Evolutionary conservation across 2,113 vertebrate species (phyloP).

Genomic region (Romanogobio albipinnatus): DNA sequence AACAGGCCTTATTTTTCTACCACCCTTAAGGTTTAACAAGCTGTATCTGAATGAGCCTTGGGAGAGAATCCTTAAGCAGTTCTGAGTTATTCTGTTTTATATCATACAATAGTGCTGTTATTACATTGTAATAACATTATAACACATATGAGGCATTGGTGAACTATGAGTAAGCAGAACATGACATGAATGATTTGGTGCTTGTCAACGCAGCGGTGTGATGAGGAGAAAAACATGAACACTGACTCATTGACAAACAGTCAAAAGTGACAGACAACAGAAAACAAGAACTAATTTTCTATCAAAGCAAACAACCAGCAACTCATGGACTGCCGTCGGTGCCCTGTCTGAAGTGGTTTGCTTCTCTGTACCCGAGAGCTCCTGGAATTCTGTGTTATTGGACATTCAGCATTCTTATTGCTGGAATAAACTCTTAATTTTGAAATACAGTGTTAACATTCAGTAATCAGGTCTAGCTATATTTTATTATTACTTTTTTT

Average conservation of each 20-base stretch:
- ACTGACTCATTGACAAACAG: constrained; percentile 72
- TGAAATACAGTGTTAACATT: neutral
- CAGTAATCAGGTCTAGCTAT: neutral
- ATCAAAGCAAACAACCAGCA: constrained; percentile 46
- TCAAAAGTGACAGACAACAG: constrained; percentile 66
- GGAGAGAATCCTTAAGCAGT: neutral
- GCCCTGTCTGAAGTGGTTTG: constrained; percentile 75
- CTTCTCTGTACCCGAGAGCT: constrained; percentile 45
- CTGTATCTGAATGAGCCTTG: neutral
- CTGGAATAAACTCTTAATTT: neutral
- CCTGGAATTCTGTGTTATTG: constrained; percentile 42
- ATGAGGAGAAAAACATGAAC: constrained; percentile 61
- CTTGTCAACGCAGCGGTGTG: constrained; percentile 56
- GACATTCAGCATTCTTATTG: neutral
- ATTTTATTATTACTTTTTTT: neutral
- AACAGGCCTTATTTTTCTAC: too few species aligned
- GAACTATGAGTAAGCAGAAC: neutral
- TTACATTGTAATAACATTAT: constrained; percentile 34
- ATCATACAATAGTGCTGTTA: neutral
- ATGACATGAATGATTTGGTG: constrained; percentile 39
- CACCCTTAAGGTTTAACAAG: neutral
- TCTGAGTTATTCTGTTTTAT: neutral
- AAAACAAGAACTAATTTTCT: constrained; percentile 53
- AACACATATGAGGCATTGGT: neutral
- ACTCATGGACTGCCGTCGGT: constrained; percentile 68